These are phyloP conservation scores for Coenonympha glycerion DNA, from an alignment of 2,888 invertebrate species.

Conservation along the genomic window DNA sequence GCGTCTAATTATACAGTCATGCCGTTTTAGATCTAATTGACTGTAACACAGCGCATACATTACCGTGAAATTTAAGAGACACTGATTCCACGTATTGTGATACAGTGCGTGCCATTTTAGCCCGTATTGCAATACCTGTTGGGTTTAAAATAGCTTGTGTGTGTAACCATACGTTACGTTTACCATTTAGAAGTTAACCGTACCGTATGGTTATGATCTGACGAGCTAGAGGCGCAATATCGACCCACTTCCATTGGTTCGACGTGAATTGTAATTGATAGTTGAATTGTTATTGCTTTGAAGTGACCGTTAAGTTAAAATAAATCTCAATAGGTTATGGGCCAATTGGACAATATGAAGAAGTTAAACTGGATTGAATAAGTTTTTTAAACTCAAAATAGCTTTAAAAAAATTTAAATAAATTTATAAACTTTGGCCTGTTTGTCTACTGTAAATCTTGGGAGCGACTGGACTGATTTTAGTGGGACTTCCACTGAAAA, in stretches of 20 bases:
- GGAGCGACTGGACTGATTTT: no score
- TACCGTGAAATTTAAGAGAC: conserved; percentile 1
- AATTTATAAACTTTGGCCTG: no score
- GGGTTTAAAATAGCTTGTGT: not conserved
- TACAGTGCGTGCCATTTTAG: not conserved
- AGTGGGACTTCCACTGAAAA: no score
- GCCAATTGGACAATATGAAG: no score
- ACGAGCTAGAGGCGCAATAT: conserved; percentile 25
- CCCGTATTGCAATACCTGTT: not conserved
- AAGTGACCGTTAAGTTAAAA: not conserved
- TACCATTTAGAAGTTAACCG: conserved; percentile 19
- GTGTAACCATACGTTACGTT: not conserved
- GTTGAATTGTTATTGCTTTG: not conserved
- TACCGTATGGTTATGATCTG: conserved; percentile 18
- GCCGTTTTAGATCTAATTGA: conserved; percentile 5
- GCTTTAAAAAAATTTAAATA: no score
- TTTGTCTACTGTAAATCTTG: no score
- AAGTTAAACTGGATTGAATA: no score
- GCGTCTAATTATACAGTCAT: not conserved
- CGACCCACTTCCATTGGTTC: conserved; percentile 19
- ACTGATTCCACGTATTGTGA: not conserved
- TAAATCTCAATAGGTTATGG: no score
- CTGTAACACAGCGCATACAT: not conserved
- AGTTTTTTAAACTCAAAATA: no score
- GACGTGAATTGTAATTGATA: conserved; percentile 16